phyloP scores from a whole-genome alignment of 2,113 vertebrate species.

The Lates calcarifer region DNA sequence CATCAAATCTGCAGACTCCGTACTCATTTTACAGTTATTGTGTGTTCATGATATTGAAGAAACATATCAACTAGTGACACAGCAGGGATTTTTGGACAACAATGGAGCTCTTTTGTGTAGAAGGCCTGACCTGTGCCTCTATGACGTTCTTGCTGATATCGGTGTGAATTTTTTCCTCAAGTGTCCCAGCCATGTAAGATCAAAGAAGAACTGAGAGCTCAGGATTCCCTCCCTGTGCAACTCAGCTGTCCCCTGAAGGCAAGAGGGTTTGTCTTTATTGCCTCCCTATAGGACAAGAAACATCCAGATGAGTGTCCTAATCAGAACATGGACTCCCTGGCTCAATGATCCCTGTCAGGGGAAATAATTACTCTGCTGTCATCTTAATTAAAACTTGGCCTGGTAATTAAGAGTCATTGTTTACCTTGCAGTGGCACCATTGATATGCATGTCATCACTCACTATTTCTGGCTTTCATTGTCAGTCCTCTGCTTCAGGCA shows the following conservation, averaged over 20 bases:
- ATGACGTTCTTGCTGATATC: constrained; percentile 7
- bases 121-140: background rate
- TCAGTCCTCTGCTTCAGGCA: constrained; percentile 68
- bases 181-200: constrained; percentile 4
- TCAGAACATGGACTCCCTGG: constrained; percentile 86
- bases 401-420: constrained; percentile 94
- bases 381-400: constrained; percentile 96
- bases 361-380: constrained; percentile 91
- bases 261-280: constrained; percentile 84
- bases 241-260: constrained; percentile 66
- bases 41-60: too few species aligned
- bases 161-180: background rate
- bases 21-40: too few species aligned
- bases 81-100: too few species aligned
- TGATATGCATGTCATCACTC: constrained; percentile 86
- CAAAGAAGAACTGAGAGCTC: constrained; percentile 50
- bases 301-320: constrained; percentile 85
- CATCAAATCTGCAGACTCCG: too few species aligned
- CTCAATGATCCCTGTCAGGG: constrained; percentile 93
- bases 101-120: too few species aligned
- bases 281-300: constrained; percentile 81
- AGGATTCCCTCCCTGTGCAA: constrained; percentile 37
- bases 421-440: constrained; percentile 90
- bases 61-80: too few species aligned
- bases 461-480: constrained; percentile 72